Evolutionary conservation across 2,888 invertebrate species (phyloP), one percentile per base, ranked within the genome.

Genomic region (Brenthis hecate): DNA sequence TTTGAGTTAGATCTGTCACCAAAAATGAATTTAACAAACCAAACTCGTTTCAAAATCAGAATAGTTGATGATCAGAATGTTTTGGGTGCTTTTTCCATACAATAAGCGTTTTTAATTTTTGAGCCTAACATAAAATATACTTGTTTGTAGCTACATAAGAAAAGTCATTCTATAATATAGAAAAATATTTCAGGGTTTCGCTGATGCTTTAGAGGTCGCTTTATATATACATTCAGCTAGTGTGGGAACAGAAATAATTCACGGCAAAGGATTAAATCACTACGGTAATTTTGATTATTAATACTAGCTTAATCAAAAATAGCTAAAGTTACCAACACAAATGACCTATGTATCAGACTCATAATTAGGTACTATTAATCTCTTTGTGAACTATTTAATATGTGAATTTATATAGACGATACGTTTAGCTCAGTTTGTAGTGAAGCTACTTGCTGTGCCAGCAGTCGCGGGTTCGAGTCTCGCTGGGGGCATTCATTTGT

Each of bases 251-350:
- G 92, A 92, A 79, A 75, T 90, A 6, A 82, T 92, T 74, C 83
- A 82, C 70, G 92, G 92, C 65, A 92, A 92, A 81, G 91, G 88
- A 70, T 77, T 92, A 51, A 89, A 92, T 76, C 81, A 83, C 77
- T 91, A 82, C 74, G 91, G 92, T 92, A 80, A 65, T 32, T 23
- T 8, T 47, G 6, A 28, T 56, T 23, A 50, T 2, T 60, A 23
- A 16, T 48, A n/a, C n/a, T n/a, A 43, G 36, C 36, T 6, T 43
- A 11, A 8, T 11, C 36, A 11, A 43, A 28, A 14, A 14, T 43
- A 28, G 23, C 54, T 23, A 6, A 11, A 43, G 36, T 11, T 43
- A 43, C 11, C 11, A 43, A 43, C 8, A 8, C 11, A 43, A 43
- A 11, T 43, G 0, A 11, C 1, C 8, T 43, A 3, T 28, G 28